Conservation (phyloP, 2,888 invertebrate genomes). For the Euzophera pinguis region DNA sequence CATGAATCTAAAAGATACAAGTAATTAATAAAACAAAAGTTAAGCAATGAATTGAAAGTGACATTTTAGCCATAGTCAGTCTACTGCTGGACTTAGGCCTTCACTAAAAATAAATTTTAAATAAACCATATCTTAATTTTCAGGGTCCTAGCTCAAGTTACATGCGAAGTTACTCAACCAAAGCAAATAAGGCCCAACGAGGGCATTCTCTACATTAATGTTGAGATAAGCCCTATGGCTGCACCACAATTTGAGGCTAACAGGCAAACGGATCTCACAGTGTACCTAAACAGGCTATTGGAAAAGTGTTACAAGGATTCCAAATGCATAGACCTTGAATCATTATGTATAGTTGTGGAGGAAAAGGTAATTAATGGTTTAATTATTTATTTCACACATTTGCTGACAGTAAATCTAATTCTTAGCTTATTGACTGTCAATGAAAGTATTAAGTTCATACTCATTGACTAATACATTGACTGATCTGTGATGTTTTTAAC, state of each 20-base stretch:
- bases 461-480: too few relatives aligned
- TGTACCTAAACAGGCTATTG: slow-evolving; percentile 88
- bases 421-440: too few relatives aligned
- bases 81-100: too few relatives aligned
- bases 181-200: slow-evolving; percentile 93
- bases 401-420: too few relatives aligned
- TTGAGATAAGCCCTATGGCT: slow-evolving; percentile 93
- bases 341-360: slow-evolving; percentile 95
- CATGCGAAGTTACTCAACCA: slow-evolving; percentile 92
- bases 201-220: slow-evolving; percentile 91
- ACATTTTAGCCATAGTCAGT: too few relatives aligned
- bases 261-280: slow-evolving; percentile 84
- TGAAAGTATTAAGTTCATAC: too few relatives aligned
- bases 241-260: slow-evolving; percentile 91
- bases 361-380: slow-evolving; percentile 84
- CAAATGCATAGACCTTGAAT: slow-evolving; percentile 94
- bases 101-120: too few relatives aligned
- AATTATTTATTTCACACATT: too few relatives aligned
- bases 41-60: too few relatives aligned
- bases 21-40: too few relatives aligned
- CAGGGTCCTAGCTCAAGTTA: slow-evolving; percentile 92
- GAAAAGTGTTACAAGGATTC: slow-evolving; percentile 96
- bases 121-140: slow-evolving; percentile 24
- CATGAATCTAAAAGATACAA: too few relatives aligned
- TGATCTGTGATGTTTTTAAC: too few relatives aligned